Base-by-base conservation (phyloP, 2,797 vertebrate species). In the Alectoris magna region DNA sequence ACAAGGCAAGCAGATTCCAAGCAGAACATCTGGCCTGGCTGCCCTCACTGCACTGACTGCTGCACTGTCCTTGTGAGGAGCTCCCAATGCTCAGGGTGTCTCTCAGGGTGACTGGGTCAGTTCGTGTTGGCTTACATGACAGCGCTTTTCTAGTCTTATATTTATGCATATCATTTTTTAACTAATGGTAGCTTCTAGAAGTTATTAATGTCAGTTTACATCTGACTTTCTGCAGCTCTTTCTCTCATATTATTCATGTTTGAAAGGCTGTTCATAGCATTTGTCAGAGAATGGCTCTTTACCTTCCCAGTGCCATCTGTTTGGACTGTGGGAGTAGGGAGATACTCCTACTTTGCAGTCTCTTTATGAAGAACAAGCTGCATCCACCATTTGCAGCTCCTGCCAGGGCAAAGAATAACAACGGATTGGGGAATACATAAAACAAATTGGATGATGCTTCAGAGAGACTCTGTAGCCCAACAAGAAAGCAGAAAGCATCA, bases 201-300 rank as follows among this genome's bases (percentile, higher is more conserved):
- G 75, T 93, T 66, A 80, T 94, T 91, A 86, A 46, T 90, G 89
- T 95, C 88, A 87, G 81, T 94, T 96, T 60, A 68, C n/a, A 93
- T 95, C 69, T 88, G 58, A 84, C 43, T 93, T 94, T 48, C 66
- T 85, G 74, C 87, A 72, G 78, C 80, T 92, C 41, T 62, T 58
- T 87, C 90, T 91, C 91, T 91, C 74, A 69, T 58, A 55, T 93
- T 88, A 95, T 92, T 93, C 76, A 96, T 90, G 90, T 92, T 91
- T 93, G 77, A 90, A 91, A 82, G 93, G 58, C 68, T 84, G 38
- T 58, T 93, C 68, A 7, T 74, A 71, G 85, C 4, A 2, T 41
- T 92, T 91, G 74, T 86, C 68, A 69, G 68, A 94, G 56, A 87
- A 23, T 3, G 88, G 80, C 68, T 91, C 66, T 76, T 87, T 77